phyloP scores from a whole-genome alignment of 2,888 invertebrate species.

The Cheilosia soror region DNA sequence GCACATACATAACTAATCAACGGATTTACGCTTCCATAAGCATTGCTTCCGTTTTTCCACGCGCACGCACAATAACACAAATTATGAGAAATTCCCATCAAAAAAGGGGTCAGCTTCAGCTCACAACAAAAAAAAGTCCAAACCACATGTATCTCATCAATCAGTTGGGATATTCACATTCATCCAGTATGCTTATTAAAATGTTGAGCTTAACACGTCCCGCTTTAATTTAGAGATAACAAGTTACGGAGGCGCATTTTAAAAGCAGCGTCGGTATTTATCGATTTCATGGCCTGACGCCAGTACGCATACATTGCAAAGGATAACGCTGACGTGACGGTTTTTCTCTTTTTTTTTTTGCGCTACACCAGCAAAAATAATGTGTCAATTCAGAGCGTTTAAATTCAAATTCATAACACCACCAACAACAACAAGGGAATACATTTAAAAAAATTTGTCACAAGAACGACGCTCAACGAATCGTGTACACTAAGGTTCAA shows the following conservation, averaged over 20 bases:
- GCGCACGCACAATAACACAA: not conserved
- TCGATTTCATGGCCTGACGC: not conserved
- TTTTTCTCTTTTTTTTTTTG: constrained; percentile 21
- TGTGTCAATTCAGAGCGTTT: constrained; percentile 47
- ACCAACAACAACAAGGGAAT: not conserved
- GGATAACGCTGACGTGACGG: constrained; percentile 29
- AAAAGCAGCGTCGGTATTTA: constrained; percentile 17
- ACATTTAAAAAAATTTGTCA: constrained; percentile 13
- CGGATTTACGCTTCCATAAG: constrained; percentile 26
- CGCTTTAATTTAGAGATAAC: constrained; percentile 56
- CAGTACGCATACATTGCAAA: not conserved
- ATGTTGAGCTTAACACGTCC: constrained; percentile 23
- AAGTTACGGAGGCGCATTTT: constrained; percentile 15
- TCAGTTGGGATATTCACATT: constrained; percentile 15
- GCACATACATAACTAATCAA: not conserved
- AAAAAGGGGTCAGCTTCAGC: not conserved
- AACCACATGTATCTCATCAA: constrained; percentile 25
- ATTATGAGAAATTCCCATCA: not conserved
- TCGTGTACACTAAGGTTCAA: constrained; percentile 8
- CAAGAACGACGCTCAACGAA: not conserved
- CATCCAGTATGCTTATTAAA: constrained; percentile 37
- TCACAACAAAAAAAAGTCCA: not conserved
- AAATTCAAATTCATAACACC: constrained; percentile 32
- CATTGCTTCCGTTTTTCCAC: constrained; percentile 1
- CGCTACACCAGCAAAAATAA: constrained; percentile 30